Evolutionary conservation across 2,113 vertebrate species (phyloP).

Genomic region (Taurulus bubalis): DNA sequence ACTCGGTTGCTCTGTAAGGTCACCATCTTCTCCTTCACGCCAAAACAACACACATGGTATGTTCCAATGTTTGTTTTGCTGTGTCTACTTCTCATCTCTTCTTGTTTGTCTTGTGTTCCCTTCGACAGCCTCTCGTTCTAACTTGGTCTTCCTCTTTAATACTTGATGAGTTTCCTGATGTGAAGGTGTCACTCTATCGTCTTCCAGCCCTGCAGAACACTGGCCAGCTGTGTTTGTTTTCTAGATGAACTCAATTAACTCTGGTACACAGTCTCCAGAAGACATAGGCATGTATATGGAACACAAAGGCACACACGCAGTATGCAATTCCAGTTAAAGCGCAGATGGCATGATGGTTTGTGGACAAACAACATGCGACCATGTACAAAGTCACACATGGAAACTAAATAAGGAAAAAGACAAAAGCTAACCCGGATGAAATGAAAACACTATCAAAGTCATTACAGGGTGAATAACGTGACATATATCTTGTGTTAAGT

Average conservation of each 20-base stretch:
- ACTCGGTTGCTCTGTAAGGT: conserved; percentile 27
- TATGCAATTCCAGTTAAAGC: not conserved
- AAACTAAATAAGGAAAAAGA: not conserved
- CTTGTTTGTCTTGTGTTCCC: conserved; percentile 21
- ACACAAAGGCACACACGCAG: not conserved
- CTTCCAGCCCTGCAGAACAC: conserved; percentile 36
- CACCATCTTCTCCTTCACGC: conserved; percentile 1
- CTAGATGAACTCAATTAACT: conserved; percentile 69
- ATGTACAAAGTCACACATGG: not conserved
- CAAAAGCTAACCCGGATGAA: no score
- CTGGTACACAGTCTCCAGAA: conserved; percentile 20
- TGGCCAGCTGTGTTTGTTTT: conserved; percentile 71
- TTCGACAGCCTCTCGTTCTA: conserved; percentile 30
- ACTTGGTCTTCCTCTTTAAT: conserved; percentile 60
- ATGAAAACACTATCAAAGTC: not conserved
- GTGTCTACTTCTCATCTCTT: not conserved
- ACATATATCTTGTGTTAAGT: not conserved
- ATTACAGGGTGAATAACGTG: not conserved
- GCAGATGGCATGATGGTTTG: not conserved
- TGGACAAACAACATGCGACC: not conserved
- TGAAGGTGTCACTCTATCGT: conserved; percentile 41
- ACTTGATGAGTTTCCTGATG: conserved; percentile 68
- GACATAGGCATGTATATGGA: not conserved
- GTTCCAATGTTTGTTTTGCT: not conserved
- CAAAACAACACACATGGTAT: not conserved